Evolutionary conservation across 2,888 invertebrate genomes (phyloP), one percentile per base, ranked within the genome.

Genomic region (Pteria penguin): DNA sequence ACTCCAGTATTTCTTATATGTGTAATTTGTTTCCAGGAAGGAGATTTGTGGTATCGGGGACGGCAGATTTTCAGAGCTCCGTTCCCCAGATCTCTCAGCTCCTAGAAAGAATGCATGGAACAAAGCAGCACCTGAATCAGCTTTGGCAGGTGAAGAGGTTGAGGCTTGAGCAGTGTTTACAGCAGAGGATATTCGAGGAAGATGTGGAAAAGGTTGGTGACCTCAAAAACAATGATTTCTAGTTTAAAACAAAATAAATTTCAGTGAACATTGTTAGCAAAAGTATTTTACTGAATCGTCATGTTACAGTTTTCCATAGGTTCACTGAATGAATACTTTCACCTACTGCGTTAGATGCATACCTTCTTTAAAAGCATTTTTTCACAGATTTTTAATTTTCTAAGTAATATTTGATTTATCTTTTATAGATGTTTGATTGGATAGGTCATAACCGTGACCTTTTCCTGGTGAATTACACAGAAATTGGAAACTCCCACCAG

Each of bases 391-490:
- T n/a, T n/a, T n/a, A n/a, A n/a, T n/a, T n/a, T n/a, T n/a, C n/a
- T n/a, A n/a, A n/a, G n/a, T n/a, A n/a, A n/a, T n/a, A n/a, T n/a
- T 54, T 18, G 24, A 33, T 55, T 22, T 63, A 52, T 54, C 58
- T 68, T 54, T 83, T 87, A 26, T 93, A 97, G 95, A 98, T 98
- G 97, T 96, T 98, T 91, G 97, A 98, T 91, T 98, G 98, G 98
- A 97, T 98, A 82, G 96, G 96, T 87, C 97, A 97, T 92, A 98
- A 98, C 92, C 95, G 97, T 73, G 98, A 98, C 90, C 96, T 96
- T 80, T 98, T 99, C 93, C 95, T 98, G 82, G 95, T 97, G 86
- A 97, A 97, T 88, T 99, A 98, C 92, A 98, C 98, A 57, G 98
- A 98, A 93, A 98, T 99, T 83, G 98, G 98, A 8, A 86, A 84